phyloP scores from a whole-genome alignment of 2,113 vertebrate species.

The Ptychochromis oligacanthus region DNA sequence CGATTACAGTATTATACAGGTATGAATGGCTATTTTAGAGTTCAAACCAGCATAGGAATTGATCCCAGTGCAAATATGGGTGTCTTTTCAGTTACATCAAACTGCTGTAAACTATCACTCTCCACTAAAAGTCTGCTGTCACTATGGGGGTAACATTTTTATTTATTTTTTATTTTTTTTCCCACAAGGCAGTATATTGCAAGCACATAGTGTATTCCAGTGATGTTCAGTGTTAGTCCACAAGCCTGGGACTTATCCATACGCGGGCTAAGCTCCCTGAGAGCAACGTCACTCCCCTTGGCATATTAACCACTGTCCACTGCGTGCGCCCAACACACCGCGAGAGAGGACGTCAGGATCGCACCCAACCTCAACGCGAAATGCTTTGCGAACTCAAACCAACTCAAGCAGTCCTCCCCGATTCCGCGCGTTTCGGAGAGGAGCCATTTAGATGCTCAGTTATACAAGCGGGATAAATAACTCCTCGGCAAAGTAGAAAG shows the following conservation, averaged over 20 bases:
- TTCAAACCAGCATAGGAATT: neutral
- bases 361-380: slow-evolving; percentile 83
- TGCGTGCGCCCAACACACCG: slow-evolving; percentile 71
- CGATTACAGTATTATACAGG: neutral
- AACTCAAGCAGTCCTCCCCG: slow-evolving; percentile 73
- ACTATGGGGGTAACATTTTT: neutral
- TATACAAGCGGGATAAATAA: slow-evolving; percentile 63
- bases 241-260: slow-evolving; percentile 67
- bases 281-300: slow-evolving; percentile 81
- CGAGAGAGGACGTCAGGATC: slow-evolving; percentile 81
- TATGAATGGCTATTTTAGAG: neutral
- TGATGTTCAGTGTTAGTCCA: slow-evolving; percentile 29
- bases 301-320: slow-evolving; percentile 81
- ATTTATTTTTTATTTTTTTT: neutral
- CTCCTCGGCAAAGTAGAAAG: slow-evolving; percentile 59
- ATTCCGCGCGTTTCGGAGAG: slow-evolving; percentile 70
- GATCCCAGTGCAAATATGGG: neutral
- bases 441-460: slow-evolving; percentile 63
- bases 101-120: neutral
- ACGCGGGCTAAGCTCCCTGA: slow-evolving; percentile 81
- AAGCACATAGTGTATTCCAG: neutral
- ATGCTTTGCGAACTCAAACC: slow-evolving; percentile 82
- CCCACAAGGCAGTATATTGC: neutral
- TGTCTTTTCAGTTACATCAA: neutral
- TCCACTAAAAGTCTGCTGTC: neutral